These are phyloP conservation scores for Drosophila orosa DNA, from an alignment of 1,140 invertebrate genomes.

Conservation along the genomic window DNA sequence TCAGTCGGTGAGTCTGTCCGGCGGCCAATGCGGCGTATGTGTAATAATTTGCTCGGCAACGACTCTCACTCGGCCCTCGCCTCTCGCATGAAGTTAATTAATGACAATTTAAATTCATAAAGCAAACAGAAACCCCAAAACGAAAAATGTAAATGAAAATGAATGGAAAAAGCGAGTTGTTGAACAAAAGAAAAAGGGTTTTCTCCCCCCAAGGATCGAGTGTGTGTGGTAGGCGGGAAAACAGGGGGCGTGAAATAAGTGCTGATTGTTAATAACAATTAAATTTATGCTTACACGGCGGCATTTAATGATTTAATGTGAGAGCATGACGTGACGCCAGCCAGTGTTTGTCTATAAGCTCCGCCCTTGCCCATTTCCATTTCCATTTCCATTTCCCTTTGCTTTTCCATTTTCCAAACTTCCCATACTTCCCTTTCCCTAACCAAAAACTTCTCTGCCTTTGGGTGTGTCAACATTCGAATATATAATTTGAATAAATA, in stretches of 20 bases:
- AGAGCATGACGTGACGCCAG: slow-evolving; percentile 47
- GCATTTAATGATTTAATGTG: slow-evolving; percentile 80
- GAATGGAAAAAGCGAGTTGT: slow-evolving; percentile 64
- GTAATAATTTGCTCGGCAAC: slow-evolving; percentile 59
- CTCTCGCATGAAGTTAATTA: slow-evolving; percentile 65
- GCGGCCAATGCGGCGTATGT: slow-evolving; percentile 57
- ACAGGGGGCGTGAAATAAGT: slow-evolving; percentile 46
- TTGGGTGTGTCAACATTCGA: slow-evolving; percentile 48
- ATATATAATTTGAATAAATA: slow-evolving; percentile 65
- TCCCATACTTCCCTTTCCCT: not conserved
- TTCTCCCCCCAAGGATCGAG: slow-evolving; percentile 9
- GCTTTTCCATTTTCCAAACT: not conserved
- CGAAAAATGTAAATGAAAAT: slow-evolving; percentile 80
- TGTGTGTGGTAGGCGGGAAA: not conserved
- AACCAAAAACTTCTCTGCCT: slow-evolving; percentile 6
- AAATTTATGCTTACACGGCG: slow-evolving; percentile 81
- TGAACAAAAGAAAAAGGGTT: slow-evolving; percentile 62
- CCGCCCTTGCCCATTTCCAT: slow-evolving; percentile 1
- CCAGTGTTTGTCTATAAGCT: slow-evolving; percentile 39
- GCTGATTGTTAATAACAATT: slow-evolving; percentile 83
- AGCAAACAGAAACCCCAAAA: slow-evolving; percentile 75
- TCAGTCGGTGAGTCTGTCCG: slow-evolving; percentile 37
- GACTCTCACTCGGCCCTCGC: not conserved
- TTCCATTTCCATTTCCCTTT: not conserved
- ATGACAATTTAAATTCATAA: slow-evolving; percentile 83